A percentile compares a stretch with the other conserved stretches of the same genome.
Conservation (phyloP, 2,888 invertebrate species). For the Agrenia bidenticulata region DNA sequence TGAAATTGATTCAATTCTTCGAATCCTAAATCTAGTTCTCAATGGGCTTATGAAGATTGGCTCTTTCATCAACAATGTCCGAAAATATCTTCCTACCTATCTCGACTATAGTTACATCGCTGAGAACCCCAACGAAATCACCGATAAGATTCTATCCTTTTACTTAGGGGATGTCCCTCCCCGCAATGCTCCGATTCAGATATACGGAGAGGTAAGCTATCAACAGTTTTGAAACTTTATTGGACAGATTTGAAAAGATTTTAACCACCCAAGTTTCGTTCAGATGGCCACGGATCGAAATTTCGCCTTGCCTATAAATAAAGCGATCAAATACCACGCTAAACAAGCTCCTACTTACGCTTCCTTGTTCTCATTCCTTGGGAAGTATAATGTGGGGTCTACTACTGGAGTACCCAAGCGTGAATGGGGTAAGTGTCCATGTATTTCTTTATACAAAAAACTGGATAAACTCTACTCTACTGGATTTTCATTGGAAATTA, state of each 20-base stretch:
- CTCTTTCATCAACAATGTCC: constrained; percentile 6
- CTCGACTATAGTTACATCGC: constrained; percentile 22
- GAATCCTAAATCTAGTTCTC: constrained; percentile 10
- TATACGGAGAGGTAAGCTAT: constrained; percentile 19
- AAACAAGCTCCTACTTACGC: constrained; percentile 20
- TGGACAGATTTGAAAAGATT: not conserved
- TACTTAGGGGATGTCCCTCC: constrained; percentile 16
- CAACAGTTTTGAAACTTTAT: too few species aligned
- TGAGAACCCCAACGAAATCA: not conserved
- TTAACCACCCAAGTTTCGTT: too few species aligned
- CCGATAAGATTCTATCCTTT: constrained; percentile 18
- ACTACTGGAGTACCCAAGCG: constrained; percentile 15
- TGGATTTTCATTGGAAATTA: not conserved
- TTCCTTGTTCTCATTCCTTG: constrained; percentile 21
- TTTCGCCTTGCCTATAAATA: constrained; percentile 13
- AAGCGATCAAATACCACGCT: constrained; percentile 16
- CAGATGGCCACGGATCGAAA: constrained; percentile 25
- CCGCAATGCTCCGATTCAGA: not conserved
- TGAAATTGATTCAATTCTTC: not conserved
- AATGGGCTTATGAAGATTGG: constrained; percentile 21
- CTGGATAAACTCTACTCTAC: not conserved
- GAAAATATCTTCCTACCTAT: constrained; percentile 15
- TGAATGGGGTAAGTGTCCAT: constrained; percentile 25
- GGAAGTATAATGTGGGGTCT: constrained; percentile 18
- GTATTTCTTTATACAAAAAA: not conserved